Evolutionary conservation across 2,797 vertebrate genomes (phyloP).

Genomic region (Sebastolobus altivelis): DNA sequence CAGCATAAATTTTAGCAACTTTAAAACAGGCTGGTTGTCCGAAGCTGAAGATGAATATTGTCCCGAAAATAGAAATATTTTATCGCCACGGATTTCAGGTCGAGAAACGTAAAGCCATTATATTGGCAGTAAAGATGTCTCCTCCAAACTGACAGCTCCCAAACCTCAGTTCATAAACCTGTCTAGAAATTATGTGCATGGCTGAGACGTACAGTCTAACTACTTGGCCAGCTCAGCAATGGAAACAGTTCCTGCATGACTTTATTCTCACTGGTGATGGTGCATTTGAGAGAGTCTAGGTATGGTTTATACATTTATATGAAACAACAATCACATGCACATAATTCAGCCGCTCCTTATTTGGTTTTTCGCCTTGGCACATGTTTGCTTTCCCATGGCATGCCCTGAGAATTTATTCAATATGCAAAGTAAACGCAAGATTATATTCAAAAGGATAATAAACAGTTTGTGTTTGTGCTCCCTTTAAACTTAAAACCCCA

Average conservation of each 20-base stretch:
- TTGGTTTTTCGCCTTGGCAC: conserved; percentile 36
- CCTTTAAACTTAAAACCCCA: conserved; percentile 70
- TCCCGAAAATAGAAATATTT: conserved; percentile 27
- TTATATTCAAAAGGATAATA: conserved; percentile 70
- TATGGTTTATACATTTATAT: conserved; percentile 55
- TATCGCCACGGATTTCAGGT: conserved; percentile 59
- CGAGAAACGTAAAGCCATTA: conserved; percentile 67
- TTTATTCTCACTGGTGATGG: conserved; percentile 62
- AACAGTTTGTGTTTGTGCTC: conserved; percentile 70
- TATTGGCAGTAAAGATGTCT: conserved; percentile 83
- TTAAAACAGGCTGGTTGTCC: conserved; percentile 20
- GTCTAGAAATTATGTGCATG: conserved; percentile 79
- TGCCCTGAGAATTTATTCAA: conserved; percentile 59
- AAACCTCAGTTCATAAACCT: conserved; percentile 85
- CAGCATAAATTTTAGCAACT: conserved; percentile 21
- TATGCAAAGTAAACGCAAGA: conserved; percentile 64
- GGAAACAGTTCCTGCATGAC: conserved; percentile 68
- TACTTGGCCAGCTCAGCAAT: conserved; percentile 64
- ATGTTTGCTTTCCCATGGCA: conserved; percentile 57
- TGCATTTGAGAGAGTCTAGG: conserved; percentile 57
- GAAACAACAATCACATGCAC: conserved; percentile 45
- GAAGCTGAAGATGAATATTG: conserved; percentile 31
- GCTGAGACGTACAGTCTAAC: conserved; percentile 66
- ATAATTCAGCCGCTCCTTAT: conserved; percentile 38
- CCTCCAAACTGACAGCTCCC: conserved; percentile 79